phyloP scores from a whole-genome alignment of 2,113 vertebrate genomes.

The Enhydra lutris region DNA sequence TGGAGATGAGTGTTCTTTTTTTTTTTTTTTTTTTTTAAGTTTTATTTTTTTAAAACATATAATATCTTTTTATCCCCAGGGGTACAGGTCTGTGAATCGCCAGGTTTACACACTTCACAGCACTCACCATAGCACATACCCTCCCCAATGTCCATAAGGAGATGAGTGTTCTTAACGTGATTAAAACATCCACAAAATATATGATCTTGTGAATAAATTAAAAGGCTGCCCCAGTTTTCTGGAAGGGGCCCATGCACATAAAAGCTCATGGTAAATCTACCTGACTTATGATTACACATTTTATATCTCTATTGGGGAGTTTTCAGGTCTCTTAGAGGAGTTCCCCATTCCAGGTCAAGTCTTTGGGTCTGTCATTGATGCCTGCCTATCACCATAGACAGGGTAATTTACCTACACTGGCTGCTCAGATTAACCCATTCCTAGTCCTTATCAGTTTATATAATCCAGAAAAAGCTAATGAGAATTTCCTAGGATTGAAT shows the following conservation, averaged over 20 bases:
- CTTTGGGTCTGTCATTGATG: background rate
- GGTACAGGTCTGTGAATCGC: too few relatives aligned
- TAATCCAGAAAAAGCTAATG: background rate
- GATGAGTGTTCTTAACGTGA: background rate
- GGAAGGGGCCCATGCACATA: background rate
- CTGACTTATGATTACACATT: background rate
- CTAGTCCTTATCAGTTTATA: background rate
- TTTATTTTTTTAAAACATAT: too few relatives aligned
- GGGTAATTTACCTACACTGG: background rate
- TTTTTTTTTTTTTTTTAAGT: too few relatives aligned
- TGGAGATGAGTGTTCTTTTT: background rate
- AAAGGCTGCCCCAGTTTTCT: background rate
- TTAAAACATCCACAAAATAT: background rate
- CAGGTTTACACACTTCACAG: too few relatives aligned
- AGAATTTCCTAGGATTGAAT: background rate
- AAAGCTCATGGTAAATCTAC: background rate
- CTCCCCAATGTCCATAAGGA: too few relatives aligned
- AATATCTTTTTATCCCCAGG: too few relatives aligned
- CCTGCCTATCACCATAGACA: background rate
- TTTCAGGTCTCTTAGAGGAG: background rate
- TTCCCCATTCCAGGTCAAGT: background rate
- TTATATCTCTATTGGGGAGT: background rate
- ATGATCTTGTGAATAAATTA: background rate
- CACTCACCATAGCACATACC: too few relatives aligned
- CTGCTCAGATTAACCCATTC: background rate